phyloP scores from a whole-genome alignment of 2,113 vertebrate genomes.

The Sprattus sprattus region DNA sequence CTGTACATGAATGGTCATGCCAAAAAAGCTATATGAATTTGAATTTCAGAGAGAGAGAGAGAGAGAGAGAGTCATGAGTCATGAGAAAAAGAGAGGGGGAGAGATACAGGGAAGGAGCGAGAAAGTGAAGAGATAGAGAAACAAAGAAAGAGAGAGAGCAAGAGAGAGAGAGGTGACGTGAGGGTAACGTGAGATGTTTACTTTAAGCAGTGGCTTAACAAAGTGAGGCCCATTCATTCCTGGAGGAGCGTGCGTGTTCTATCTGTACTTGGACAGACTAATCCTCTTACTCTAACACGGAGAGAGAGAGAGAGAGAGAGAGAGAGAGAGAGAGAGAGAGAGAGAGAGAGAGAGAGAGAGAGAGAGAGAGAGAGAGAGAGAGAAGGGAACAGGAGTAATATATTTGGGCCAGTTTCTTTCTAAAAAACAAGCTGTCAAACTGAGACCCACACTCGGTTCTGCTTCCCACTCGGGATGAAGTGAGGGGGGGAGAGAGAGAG shows the following conservation, averaged over 20 bases:
- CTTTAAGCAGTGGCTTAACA: background rate
- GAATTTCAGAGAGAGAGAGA: background rate
- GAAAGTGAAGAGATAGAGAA: background rate
- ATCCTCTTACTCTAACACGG: background rate
- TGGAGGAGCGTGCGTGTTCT: background rate
- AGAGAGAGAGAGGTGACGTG: background rate
- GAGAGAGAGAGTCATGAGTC: too few species aligned
- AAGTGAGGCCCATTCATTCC: background rate
- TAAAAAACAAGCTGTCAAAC: background rate
- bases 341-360: background rate
- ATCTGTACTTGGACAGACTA: background rate
- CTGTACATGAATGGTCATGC: background rate
- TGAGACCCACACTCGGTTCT: background rate
- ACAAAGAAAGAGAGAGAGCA: background rate
- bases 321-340: background rate
- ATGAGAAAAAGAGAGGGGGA: background rate
- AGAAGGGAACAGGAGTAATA: background rate
- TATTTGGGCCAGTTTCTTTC: background rate
- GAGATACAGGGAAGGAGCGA: background rate
- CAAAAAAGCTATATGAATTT: background rate
- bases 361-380: background rate
- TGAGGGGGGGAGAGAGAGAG: too few species aligned
- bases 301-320: background rate
- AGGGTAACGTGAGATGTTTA: background rate
- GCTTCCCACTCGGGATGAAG: too few species aligned